Conservation (phyloP, 37 sponge, comb jelly and placozoan genomes). For the Chondrosia reniformis region DNA sequence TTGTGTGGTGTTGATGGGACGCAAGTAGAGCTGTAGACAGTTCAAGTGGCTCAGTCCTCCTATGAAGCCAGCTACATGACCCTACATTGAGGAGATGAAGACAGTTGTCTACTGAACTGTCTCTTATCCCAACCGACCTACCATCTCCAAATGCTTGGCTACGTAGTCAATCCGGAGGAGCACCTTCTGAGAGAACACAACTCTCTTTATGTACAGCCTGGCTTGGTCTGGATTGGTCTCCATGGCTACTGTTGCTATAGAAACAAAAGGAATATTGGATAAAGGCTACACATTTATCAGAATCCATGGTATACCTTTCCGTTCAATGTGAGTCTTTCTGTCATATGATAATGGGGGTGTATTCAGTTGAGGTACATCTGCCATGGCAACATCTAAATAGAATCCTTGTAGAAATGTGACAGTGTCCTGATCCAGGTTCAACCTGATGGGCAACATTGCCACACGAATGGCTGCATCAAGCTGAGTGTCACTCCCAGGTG, state of each 20-base stretch:
- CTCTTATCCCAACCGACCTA: too few relatives aligned
- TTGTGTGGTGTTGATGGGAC: constrained; percentile 64
- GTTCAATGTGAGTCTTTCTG: too few relatives aligned
- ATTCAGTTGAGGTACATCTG: background rate
- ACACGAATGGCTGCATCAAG: constrained; percentile 71
- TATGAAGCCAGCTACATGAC: constrained; percentile 76
- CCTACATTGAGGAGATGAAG: constrained; percentile 47
- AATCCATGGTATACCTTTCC: too few relatives aligned
- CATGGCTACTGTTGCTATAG: too few relatives aligned
- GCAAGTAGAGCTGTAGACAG: constrained; percentile 79
- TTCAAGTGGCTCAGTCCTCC: constrained; percentile 84
- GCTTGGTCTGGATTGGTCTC: too few relatives aligned
- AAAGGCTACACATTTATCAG: too few relatives aligned
- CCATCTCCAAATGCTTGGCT: constrained; percentile 70
- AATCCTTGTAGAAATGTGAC: constrained; percentile 76
- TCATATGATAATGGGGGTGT: too few relatives aligned
- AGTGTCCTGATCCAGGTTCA: constrained; percentile 95
- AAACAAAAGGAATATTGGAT: too few relatives aligned
- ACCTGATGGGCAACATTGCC: constrained; percentile 78
- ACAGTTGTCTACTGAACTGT: too few relatives aligned
- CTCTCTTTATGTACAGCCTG: constrained; percentile 36
- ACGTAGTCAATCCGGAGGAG: constrained; percentile 91
- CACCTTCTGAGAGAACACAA: constrained; percentile 88
- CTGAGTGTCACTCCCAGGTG: constrained; percentile 17
- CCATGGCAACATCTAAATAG: constrained; percentile 45